Percentiles rank a stretch among this genome's conserved stretches.
Conservation (phyloP, 2,888 invertebrate genomes). For the Eristalis intricaria region DNA sequence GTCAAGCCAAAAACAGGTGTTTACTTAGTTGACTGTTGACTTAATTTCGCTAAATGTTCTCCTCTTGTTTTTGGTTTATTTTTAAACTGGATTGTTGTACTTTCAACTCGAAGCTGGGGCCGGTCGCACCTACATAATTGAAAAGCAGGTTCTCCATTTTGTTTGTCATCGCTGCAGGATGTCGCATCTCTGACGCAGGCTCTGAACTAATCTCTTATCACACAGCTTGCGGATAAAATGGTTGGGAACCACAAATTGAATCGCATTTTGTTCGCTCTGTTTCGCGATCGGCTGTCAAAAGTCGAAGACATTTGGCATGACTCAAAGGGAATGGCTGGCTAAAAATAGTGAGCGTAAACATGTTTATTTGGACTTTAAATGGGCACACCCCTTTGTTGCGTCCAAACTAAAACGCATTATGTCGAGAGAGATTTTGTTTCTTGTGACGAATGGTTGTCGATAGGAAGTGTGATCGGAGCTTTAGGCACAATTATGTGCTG, state of each 20-base stretch:
- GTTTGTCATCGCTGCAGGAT: too few relatives aligned
- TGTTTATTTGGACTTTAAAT: background rate
- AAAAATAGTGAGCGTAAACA: background rate
- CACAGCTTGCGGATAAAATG: too few relatives aligned
- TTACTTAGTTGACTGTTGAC: background rate
- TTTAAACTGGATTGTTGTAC: background rate
- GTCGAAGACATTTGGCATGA: too few relatives aligned
- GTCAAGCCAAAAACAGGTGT: slow-evolving; percentile 34
- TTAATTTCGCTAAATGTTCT: background rate
- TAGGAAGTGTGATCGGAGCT: background rate
- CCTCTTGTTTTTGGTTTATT: background rate
- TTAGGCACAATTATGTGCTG: background rate
- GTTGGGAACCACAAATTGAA: too few relatives aligned
- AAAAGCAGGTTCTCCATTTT: too few relatives aligned
- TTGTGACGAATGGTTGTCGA: background rate
- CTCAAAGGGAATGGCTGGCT: background rate
- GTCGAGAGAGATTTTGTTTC: background rate
- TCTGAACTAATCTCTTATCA: too few relatives aligned
- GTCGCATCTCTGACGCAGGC: too few relatives aligned
- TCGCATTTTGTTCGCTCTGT: background rate
- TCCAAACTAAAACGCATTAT: background rate
- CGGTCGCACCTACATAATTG: too few relatives aligned
- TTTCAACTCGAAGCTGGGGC: too few relatives aligned
- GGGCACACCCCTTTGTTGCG: background rate
- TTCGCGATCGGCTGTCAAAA: background rate